Evolutionary conservation across 2,113 vertebrate species (phyloP).

Genomic region (Leucoraja erinaceus): DNA sequence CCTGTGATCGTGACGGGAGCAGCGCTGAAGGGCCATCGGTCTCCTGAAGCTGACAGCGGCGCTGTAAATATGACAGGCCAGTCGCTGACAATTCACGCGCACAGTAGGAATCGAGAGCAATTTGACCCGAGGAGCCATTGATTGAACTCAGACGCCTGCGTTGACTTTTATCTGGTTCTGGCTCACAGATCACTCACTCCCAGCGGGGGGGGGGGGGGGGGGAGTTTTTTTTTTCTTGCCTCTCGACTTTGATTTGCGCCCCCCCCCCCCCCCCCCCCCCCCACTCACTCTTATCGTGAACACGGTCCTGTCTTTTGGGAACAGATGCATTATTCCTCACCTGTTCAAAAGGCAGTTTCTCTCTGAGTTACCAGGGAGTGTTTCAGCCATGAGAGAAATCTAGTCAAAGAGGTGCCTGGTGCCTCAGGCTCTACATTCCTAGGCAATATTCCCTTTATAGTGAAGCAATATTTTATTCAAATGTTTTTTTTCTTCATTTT

Average conservation of each 20-base stretch:
- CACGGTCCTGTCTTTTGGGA: slow-evolving; percentile 54
- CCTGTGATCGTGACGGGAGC: slow-evolving; percentile 50
- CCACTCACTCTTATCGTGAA: slow-evolving; percentile 60
- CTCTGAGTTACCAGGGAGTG: neutral
- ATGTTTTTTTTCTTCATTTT: slow-evolving; percentile 29
- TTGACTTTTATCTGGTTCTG: slow-evolving; percentile 47
- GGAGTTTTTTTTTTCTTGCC: slow-evolving; percentile 42
- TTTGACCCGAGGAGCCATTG: slow-evolving; percentile 54
- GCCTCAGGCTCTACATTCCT: neutral
- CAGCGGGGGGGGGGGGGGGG: slow-evolving; percentile 31
- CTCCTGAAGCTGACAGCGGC: slow-evolving; percentile 46
- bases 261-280: slow-evolving; percentile 43
- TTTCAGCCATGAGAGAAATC: neutral
- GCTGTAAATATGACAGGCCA: slow-evolving; percentile 47
- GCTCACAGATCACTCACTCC: slow-evolving; percentile 52
- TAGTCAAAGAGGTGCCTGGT: slow-evolving; percentile 15
- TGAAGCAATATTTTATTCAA: slow-evolving; percentile 34
- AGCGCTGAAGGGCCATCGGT: slow-evolving; percentile 51
- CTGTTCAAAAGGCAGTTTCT: slow-evolving; percentile 60
- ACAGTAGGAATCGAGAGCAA: slow-evolving; percentile 50
- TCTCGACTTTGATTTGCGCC: slow-evolving; percentile 50
- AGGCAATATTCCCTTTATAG: slow-evolving; percentile 16
- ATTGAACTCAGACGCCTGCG: slow-evolving; percentile 50
- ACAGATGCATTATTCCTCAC: slow-evolving; percentile 50
- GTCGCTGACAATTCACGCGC: slow-evolving; percentile 45